Evolutionary conservation across 2,797 vertebrate species (phyloP).

Genomic region (Parambassis ranga): DNA sequence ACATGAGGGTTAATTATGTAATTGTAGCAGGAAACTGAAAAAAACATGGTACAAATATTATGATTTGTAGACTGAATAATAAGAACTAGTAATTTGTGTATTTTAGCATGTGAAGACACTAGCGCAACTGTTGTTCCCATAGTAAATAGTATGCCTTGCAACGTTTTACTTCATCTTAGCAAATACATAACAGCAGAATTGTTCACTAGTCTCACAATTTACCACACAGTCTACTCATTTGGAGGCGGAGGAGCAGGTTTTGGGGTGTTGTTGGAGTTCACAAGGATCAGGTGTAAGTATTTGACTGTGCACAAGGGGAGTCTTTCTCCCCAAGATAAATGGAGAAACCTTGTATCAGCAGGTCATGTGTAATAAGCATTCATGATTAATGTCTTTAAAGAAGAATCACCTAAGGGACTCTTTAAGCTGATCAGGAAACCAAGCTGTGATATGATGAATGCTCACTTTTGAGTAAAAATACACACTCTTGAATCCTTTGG

Average conservation of each 20-base stretch:
- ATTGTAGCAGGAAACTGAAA: too few species aligned
- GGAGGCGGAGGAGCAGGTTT: not conserved
- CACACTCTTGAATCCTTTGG: conserved; percentile 47
- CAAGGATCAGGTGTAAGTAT: conserved; percentile 56
- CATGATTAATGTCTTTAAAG: conserved; percentile 72
- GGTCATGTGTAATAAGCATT: conserved; percentile 68
- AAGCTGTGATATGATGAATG: conserved; percentile 67
- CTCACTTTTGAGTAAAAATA: conserved; percentile 58
- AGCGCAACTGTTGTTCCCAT: too few species aligned
- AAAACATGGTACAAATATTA: too few species aligned
- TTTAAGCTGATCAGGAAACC: conserved; percentile 66
- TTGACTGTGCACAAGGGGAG: conserved; percentile 51
- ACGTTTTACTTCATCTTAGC: not conserved
- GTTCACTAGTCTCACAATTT: not conserved
- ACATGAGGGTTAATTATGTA: too few species aligned
- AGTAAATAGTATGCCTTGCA: too few species aligned
- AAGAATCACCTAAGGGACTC: conserved; percentile 64
- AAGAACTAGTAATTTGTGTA: too few species aligned
- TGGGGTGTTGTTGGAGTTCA: conserved; percentile 17
- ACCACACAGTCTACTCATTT: not conserved
- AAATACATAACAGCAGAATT: accelerated
- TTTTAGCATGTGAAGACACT: too few species aligned
- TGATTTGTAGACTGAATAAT: too few species aligned
- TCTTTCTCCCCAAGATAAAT: conserved; percentile 55
- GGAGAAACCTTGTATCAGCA: conserved; percentile 56